Conservation (phyloP, 2,113 vertebrate species). For the Ibidorhyncha struthersii region DNA sequence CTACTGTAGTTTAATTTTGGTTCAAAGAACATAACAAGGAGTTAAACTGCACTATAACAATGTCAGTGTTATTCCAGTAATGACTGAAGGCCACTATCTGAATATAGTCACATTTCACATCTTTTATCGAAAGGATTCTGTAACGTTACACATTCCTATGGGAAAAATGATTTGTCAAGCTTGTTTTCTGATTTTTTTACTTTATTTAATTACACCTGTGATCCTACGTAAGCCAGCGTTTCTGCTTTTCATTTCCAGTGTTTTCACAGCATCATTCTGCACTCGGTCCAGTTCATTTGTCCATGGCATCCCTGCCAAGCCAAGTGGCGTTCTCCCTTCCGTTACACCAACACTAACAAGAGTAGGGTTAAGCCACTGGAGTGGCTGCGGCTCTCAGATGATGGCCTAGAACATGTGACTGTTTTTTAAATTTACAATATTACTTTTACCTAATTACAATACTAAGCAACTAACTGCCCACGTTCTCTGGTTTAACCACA, state of each 20-base stretch:
- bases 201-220: not conserved
- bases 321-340: not conserved
- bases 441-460: not conserved
- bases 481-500: not conserved
- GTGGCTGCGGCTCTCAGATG: fast-evolving
- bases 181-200: not conserved
- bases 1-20: not conserved
- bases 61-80: not conserved
- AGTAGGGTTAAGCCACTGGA: not conserved
- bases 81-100: not conserved
- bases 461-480: not conserved
- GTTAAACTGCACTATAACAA: not conserved
- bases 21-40: not conserved
- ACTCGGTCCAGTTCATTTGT: fast-evolving
- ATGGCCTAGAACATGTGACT: not conserved
- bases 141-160: not conserved
- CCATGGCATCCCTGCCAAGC: not conserved
- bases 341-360: not conserved
- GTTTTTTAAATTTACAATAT: not conserved
- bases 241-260: not conserved
- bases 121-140: not conserved
- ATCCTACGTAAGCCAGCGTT: not conserved
- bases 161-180: not conserved
- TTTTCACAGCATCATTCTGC: not conserved
- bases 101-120: not conserved